Percentiles rank a stretch among this genome's conserved stretches.
These are phyloP conservation scores for Ammodytes marinus DNA, from an alignment of 2,113 vertebrate species.

Conservation along the genomic window DNA sequence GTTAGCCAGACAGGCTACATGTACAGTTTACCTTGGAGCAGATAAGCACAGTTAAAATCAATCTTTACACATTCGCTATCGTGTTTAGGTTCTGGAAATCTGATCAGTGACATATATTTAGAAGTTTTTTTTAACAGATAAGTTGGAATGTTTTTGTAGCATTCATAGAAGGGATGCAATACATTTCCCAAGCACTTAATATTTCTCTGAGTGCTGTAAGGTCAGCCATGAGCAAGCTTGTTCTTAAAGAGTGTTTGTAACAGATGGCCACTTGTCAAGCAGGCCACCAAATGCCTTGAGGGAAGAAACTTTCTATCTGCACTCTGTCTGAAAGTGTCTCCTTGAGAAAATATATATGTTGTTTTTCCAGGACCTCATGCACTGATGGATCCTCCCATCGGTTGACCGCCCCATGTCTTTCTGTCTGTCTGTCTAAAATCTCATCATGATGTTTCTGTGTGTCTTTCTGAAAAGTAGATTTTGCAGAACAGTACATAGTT, in stretches of 20 bases:
- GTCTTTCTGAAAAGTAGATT: too few relatives aligned
- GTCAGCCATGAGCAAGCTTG: not conserved
- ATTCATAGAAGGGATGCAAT: not conserved
- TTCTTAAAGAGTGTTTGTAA: not conserved
- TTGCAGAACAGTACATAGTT: too few relatives aligned
- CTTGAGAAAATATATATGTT: constrained; percentile 7
- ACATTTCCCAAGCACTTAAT: not conserved
- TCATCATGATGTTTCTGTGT: too few relatives aligned
- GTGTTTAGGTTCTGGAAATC: too few relatives aligned
- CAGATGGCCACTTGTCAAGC: not conserved
- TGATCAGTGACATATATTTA: too few relatives aligned
- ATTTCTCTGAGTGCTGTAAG: not conserved
- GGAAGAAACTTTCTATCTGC: not conserved
- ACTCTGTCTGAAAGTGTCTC: constrained; percentile 7
- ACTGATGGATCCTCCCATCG: constrained; percentile 14
- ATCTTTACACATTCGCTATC: too few relatives aligned
- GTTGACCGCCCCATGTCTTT: constrained; percentile 26
- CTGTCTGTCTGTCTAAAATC: not conserved
- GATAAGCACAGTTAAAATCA: too few relatives aligned
- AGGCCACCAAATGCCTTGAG: not conserved
- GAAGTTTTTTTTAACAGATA: too few relatives aligned
- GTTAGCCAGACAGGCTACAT: too few relatives aligned
- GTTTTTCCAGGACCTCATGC: not conserved
- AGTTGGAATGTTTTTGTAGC: too few relatives aligned
- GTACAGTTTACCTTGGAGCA: too few relatives aligned